These are phyloP conservation scores for Ifrita kowaldi DNA, from an alignment of 2,113 vertebrate genomes.

Conservation along the genomic window DNA sequence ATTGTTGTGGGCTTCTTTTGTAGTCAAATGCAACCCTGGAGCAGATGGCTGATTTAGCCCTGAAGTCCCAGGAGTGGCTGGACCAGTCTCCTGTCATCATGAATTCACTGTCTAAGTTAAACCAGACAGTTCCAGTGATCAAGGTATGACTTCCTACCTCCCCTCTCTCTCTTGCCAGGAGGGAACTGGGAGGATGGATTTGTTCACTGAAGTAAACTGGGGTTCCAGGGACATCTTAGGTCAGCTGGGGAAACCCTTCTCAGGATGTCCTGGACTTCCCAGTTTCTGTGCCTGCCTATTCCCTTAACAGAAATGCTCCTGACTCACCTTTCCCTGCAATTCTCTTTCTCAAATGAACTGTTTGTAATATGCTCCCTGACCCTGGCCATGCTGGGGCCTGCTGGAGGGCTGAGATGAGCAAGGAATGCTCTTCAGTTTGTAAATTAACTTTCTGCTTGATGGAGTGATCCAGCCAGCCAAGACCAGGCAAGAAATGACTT, in stretches of 20 bases:
- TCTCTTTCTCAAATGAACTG: not conserved
- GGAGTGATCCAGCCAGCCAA: slow-evolving; percentile 26
- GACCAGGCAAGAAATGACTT: slow-evolving; percentile 50
- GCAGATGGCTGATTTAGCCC: slow-evolving; percentile 81
- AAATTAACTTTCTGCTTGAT: slow-evolving; percentile 59
- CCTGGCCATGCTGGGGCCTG: not conserved
- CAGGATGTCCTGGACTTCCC: not conserved
- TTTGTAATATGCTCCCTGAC: not conserved
- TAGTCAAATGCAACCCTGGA: slow-evolving; percentile 87
- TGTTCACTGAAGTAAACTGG: not conserved
- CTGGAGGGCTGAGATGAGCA: not conserved
- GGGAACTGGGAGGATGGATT: not conserved
- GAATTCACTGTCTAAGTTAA: slow-evolving; percentile 77
- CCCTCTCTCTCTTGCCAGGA: not conserved
- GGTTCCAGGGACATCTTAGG: not conserved
- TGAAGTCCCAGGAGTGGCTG: slow-evolving; percentile 86
- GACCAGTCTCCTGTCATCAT: slow-evolving; percentile 79
- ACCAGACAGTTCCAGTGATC: slow-evolving; percentile 83
- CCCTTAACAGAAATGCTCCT: not conserved
- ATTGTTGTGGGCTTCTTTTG: slow-evolving; percentile 6
- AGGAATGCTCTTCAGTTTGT: not conserved
- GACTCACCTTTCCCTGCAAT: not conserved
- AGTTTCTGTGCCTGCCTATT: not conserved
- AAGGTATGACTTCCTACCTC: slow-evolving; percentile 73
- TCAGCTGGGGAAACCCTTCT: not conserved